Conservation (phyloP, 23 tunicate species). For the Clavelina lepadiformis region DNA sequence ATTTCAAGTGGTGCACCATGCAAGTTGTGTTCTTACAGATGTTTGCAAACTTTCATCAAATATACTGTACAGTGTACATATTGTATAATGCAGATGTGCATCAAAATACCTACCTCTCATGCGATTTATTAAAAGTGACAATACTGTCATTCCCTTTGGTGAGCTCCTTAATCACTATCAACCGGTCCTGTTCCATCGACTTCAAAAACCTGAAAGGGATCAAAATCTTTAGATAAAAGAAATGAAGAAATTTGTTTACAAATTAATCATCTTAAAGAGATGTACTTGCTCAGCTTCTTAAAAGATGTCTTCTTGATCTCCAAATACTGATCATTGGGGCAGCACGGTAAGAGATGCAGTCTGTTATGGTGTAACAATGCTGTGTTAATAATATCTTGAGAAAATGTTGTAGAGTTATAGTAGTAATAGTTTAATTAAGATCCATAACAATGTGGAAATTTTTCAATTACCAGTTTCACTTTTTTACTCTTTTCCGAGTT, state of each 20-base stretch:
- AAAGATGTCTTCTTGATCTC: slow-evolving; percentile 75
- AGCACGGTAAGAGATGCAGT: slow-evolving; percentile 49
- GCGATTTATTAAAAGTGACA: slow-evolving; percentile 46
- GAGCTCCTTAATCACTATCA: slow-evolving; percentile 62
- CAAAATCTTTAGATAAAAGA: neutral
- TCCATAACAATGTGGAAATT: too few species aligned
- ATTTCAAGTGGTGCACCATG: too few species aligned
- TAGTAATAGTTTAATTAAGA: too few species aligned
- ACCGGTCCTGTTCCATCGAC: slow-evolving; percentile 16
- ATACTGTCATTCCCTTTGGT: slow-evolving; percentile 72
- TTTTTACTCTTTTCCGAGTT: too few species aligned
- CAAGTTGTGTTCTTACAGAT: too few species aligned
- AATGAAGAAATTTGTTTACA: neutral
- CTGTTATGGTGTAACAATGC: too few species aligned
- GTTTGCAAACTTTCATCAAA: too few species aligned
- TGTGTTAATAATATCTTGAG: too few species aligned
- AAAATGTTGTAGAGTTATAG: too few species aligned
- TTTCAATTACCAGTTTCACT: too few species aligned
- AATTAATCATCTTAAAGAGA: neutral
- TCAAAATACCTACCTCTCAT: slow-evolving; percentile 65
- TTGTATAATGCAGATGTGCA: neutral
- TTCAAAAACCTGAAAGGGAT: slow-evolving; percentile 40
- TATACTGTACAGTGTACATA: too few species aligned
- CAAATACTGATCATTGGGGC: slow-evolving; percentile 36
- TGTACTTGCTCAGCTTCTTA: slow-evolving; percentile 79